Evolutionary conservation across 2,113 vertebrate genomes (phyloP), one percentile per base, ranked within the genome.

Genomic region (Pelvicachromis taeniatus): DNA sequence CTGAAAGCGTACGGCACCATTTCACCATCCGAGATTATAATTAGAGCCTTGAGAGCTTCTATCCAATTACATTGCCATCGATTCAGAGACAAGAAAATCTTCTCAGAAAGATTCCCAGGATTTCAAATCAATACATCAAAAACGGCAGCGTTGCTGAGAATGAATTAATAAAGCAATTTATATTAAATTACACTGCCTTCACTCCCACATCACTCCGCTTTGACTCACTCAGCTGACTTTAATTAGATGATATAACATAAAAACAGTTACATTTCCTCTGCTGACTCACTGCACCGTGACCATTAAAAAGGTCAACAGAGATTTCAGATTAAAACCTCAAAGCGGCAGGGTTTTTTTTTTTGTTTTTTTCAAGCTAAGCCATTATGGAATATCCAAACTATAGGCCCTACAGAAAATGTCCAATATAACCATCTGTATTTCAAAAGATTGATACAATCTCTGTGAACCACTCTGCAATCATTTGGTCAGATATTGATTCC

Each of bases 101-200:
- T 86, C 81, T 14, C 31, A 40, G 81, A 88, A 78, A 87, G 78
- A 89, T 90, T 86, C 65, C 77, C 58, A 75, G 81, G 80, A 90
- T 88, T 84, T 86, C 6, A 82, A 92, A 95, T 95, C 94, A 81
- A 96, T 95, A 92, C 56, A 78, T 87, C 88, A 89, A 87, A 80
- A 92, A 89, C n/a, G 45, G 85, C 77, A 42, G 78, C 7, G 68
- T 79, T 45, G 58, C 85, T 35, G 78, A 80, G 55, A 93, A 91
- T 52, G 48, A 86, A 88, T 88, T 75, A 85, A 65, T 40, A 85
- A 55, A 63, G 70, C 40, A 56, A 29, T 91, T 85, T 87, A 45
- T 73, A 86, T 90, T 68, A 85, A 86, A 91, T 81, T 77, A 55
- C 58, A 40, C 54, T 42, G 52, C 63, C 70, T 61, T 23, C 65